Base-by-base conservation (phyloP, 2,113 vertebrate genomes). In the Apteryx mantelli region DNA sequence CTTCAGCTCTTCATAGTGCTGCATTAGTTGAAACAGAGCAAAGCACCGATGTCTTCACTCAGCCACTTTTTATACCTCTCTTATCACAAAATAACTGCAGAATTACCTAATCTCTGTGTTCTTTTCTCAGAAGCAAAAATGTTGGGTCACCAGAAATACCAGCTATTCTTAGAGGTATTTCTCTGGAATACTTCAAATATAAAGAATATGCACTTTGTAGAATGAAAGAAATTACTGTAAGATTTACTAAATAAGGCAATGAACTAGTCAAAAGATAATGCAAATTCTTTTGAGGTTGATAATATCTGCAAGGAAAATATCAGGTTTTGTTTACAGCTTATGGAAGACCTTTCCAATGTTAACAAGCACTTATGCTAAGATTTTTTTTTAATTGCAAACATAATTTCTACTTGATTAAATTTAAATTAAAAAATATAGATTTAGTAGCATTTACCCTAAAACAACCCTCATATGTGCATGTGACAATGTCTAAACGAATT, bases 21-120 rank as follows among this genome's bases (percentile, higher is more conserved):
- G 34, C 46, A 8, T 30, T 8, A 28, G 15, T 60, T 60, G 76
- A 15, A 40, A 85, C 70, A n/a, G 64, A 79, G 38, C 16, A 21
- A 50, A 65, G 20, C 18, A 4, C 0, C n/a, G n/a, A n/a, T 4
- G 5, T 1, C 69, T 63, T 60, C 48, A 1, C 71, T 68, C 0
- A 2, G 63, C 12, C 6, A 0, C 11, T 66, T 86, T 60, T 68
- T 38, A 7, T 8, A 18, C 19, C 16, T 55, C 73, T n/a, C 3
- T n/a, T n/a, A 7, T 40, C 11, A 6, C 17, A 32, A 19, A 22
- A 5, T 19, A 36, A 30, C 16, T 21, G 32, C 48, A 55, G 70
- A 65, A 53, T 66, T 73, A 1, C 55, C 42, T 38, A 0, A 46
- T 40, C 42, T 48, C 17, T 8, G 0, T 1, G 1, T 20, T 32